Conservation (phyloP, 2,113 vertebrate genomes). For the Archocentrus centrarchus region DNA sequence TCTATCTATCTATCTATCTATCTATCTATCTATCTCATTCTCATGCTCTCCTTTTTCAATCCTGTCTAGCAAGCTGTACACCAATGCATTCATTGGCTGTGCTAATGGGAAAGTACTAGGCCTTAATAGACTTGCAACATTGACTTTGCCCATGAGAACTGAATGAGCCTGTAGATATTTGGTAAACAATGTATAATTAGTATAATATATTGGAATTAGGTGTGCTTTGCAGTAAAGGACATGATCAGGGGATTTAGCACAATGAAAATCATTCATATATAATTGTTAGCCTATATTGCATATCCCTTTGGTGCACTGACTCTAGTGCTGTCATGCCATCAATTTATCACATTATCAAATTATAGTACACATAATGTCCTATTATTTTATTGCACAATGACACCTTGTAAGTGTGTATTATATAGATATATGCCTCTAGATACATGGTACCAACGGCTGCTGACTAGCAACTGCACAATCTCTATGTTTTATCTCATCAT, state of each 20-base stretch:
- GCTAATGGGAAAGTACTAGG: conserved; percentile 58
- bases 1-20: conserved; percentile 53
- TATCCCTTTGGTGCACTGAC: conserved; percentile 33
- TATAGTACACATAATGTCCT: conserved; percentile 20
- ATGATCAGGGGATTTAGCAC: conserved; percentile 50
- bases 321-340: background rate
- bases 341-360: conserved; percentile 14
- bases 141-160: conserved; percentile 63
- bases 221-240: conserved; percentile 57
- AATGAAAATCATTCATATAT: conserved; percentile 49
- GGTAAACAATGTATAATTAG: conserved; percentile 71
- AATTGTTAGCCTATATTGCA: conserved; percentile 42
- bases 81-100: conserved; percentile 56
- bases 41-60: background rate
- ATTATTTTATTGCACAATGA: background rate
- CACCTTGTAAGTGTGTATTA: background rate
- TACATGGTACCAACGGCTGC: conserved; percentile 26
- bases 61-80: conserved; percentile 21
- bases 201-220: conserved; percentile 68
- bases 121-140: conserved; percentile 64
- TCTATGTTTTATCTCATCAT: conserved; percentile 15
- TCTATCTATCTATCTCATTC: conserved; percentile 34
- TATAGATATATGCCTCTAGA: conserved; percentile 32
- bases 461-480: conserved; percentile 35
- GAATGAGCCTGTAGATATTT: conserved; percentile 63